Conservation (phyloP, 1,140 invertebrate genomes). For the Drosophila sp. region DNA sequence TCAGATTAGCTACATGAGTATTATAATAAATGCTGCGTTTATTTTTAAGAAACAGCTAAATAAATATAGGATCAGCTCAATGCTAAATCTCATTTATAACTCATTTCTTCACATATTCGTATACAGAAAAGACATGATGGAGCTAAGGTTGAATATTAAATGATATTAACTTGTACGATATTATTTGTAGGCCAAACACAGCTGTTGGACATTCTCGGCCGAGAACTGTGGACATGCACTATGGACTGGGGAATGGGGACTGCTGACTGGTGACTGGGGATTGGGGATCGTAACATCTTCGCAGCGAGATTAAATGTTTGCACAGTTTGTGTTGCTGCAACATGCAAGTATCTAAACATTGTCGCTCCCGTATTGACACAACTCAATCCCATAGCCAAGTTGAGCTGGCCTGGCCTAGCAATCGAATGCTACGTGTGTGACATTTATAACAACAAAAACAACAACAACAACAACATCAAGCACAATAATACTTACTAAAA, state of each 20-base stretch:
- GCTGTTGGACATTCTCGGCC: slow-evolving; percentile 48
- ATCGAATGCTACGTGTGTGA: slow-evolving; percentile 61
- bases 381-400: slow-evolving; percentile 48
- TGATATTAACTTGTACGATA: slow-evolving; percentile 24
- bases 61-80: slow-evolving; percentile 55
- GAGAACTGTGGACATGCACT: slow-evolving; percentile 9
- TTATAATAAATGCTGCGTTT: slow-evolving; percentile 47
- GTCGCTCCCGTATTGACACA: slow-evolving; percentile 56
- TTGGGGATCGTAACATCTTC: slow-evolving; percentile 66
- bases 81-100: slow-evolving; percentile 76
- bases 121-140: not conserved
- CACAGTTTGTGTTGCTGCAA: slow-evolving; percentile 77
- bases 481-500: slow-evolving; percentile 28
- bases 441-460: slow-evolving; percentile 63
- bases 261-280: slow-evolving; percentile 4
- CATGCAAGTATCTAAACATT: slow-evolving; percentile 68
- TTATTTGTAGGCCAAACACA: slow-evolving; percentile 76
- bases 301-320: slow-evolving; percentile 76
- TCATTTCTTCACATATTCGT: slow-evolving; percentile 23
- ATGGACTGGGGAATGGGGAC: slow-evolving; percentile 20
- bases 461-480: slow-evolving; percentile 7
- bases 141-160: slow-evolving; percentile 23
- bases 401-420: slow-evolving; percentile 15
- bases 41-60: slow-evolving; percentile 63
- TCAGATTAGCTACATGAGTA: not conserved